These are phyloP conservation scores for Caenorhabditis sulstoni DNA, from an alignment of 2,888 invertebrate genomes.

Conservation along the genomic window DNA sequence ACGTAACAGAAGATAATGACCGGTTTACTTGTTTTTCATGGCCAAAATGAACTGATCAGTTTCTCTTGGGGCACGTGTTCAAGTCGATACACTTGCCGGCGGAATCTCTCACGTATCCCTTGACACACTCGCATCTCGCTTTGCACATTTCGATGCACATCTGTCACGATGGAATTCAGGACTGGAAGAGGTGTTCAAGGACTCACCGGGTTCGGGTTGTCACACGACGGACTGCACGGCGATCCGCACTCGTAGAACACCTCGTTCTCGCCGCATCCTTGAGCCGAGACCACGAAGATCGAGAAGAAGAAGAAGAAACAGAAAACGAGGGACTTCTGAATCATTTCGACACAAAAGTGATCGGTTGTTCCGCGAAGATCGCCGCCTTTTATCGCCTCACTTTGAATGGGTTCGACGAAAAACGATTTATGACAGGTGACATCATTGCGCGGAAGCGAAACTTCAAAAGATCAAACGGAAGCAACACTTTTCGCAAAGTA, in stretches of 20 bases:
- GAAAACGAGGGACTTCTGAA: too few relatives aligned
- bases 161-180: background rate
- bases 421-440: too few relatives aligned
- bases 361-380: too few relatives aligned
- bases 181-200: background rate
- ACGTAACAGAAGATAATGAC: too few relatives aligned
- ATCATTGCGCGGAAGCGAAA: too few relatives aligned
- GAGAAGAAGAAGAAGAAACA: too few relatives aligned
- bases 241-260: constrained; percentile 28
- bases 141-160: constrained; percentile 40
- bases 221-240: constrained; percentile 38
- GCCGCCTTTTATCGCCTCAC: too few relatives aligned
- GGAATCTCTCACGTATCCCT: constrained; percentile 31
- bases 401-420: too few relatives aligned
- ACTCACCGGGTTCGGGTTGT: constrained; percentile 26
- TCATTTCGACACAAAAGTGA: too few relatives aligned
- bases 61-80: constrained; percentile 24
- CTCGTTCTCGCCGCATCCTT: constrained; percentile 25
- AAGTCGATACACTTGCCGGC: constrained; percentile 28
- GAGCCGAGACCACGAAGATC: background rate
- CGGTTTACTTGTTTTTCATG: too few relatives aligned
- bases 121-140: constrained; percentile 34
- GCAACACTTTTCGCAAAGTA: too few relatives aligned
- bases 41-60: background rate
- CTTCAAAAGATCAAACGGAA: too few relatives aligned